phyloP scores from a whole-genome alignment of 2,113 vertebrate species.

The Entomyzon cyanotis region DNA sequence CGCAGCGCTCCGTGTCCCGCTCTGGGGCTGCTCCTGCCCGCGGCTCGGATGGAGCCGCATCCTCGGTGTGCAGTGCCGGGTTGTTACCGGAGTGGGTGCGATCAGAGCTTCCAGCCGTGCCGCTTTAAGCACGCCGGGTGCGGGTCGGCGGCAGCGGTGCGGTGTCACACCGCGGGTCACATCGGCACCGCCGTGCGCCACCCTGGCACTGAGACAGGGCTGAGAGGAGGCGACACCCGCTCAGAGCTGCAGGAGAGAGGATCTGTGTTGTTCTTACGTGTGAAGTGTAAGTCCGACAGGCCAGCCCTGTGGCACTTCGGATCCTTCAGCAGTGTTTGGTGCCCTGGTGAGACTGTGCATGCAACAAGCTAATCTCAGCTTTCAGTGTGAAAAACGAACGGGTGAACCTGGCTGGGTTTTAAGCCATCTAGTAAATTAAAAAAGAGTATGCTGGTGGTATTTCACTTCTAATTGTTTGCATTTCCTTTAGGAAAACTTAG shows the following conservation, averaged over 20 bases:
- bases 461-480: neutral
- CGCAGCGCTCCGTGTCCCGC: neutral
- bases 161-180: accelerated
- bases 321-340: neutral
- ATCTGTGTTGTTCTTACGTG: accelerated
- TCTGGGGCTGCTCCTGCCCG: neutral
- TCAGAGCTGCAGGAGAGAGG: accelerated
- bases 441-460: accelerated
- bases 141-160: neutral
- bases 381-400: neutral
- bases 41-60: accelerated
- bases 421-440: neutral
- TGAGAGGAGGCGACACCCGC: neutral
- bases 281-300: accelerated
- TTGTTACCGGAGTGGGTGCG: accelerated
- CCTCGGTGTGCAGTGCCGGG: accelerated
- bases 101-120: accelerated
- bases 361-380: neutral
- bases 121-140: accelerated
- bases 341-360: accelerated
- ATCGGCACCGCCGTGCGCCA: neutral
- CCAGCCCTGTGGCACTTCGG: neutral
- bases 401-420: neutral
- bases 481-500: neutral
- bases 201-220: neutral